Conservation (phyloP, 2,888 invertebrate genomes). For the Amphimallon solstitiale region DNA sequence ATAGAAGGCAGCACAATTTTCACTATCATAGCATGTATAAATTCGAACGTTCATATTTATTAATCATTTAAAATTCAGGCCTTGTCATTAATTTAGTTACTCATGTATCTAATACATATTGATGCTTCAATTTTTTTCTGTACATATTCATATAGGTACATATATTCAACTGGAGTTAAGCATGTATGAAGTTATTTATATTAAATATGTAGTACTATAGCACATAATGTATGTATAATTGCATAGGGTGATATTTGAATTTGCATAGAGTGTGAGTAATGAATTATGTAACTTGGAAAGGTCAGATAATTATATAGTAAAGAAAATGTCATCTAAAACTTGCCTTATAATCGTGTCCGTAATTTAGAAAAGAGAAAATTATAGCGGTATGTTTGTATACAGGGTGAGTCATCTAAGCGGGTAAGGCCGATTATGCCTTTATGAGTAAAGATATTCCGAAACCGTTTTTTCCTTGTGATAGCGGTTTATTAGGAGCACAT, state of each 20-base stretch:
- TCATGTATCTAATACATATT: constrained; percentile 14
- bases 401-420: too few species aligned
- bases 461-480: too few species aligned
- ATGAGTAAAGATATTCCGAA: too few species aligned
- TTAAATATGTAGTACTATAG: constrained; percentile 3
- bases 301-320: too few species aligned
- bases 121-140: constrained; percentile 13
- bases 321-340: too few species aligned
- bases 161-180: not conserved
- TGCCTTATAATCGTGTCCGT: too few species aligned
- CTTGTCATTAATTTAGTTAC: constrained; percentile 5
- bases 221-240: not conserved
- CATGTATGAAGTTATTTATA: not conserved
- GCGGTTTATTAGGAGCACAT: too few species aligned
- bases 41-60: constrained; percentile 21
- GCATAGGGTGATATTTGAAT: not conserved
- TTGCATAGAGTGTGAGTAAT: constrained; percentile 29
- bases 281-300: too few species aligned
- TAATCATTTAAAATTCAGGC: constrained; percentile 29
- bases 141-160: constrained; percentile 16
- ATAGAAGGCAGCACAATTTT: constrained; percentile 39
- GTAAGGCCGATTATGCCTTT: too few species aligned
- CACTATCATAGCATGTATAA: constrained; percentile 40
- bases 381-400: too few species aligned
- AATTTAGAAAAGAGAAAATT: too few species aligned